Conservation (phyloP, 2,797 vertebrate species). For the Ataeniobius toweri region DNA sequence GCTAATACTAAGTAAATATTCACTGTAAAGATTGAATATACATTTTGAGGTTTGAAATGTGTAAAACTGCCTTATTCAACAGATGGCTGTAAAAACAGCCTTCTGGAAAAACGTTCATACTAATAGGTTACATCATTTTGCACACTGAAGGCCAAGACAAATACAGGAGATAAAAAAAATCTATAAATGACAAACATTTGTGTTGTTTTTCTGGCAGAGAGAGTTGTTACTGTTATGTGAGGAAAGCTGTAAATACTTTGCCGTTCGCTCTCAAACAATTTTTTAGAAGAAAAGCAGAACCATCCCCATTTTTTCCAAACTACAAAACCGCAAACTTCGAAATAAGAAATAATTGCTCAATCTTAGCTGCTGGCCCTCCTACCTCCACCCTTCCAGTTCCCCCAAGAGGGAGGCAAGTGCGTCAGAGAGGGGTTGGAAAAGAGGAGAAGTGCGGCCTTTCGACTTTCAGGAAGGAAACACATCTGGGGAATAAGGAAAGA, state of each 20-base stretch:
- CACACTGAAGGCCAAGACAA: conserved; percentile 13
- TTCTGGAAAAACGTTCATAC: background rate
- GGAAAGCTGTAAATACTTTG: conserved; percentile 10
- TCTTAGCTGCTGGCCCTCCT: conserved; percentile 65
- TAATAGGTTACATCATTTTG: background rate
- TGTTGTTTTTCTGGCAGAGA: background rate
- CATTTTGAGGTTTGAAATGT: background rate
- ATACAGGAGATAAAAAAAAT: background rate
- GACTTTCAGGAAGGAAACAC: conserved; percentile 81
- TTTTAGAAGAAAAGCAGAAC: conserved; percentile 59
- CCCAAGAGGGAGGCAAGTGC: conserved; percentile 66
- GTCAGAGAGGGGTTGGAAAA: conserved; percentile 74
- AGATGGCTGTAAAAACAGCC: conserved; percentile 2
- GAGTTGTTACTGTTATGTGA: conserved; percentile 6
- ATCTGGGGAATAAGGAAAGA: conserved; percentile 80
- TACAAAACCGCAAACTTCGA: conserved; percentile 72
- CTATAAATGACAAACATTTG: conserved; percentile 12
- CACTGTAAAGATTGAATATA: background rate
- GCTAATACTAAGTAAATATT: no score
- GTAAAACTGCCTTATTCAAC: conserved; percentile 1
- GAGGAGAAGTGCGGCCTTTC: conserved; percentile 78
- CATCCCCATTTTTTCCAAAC: conserved; percentile 57
- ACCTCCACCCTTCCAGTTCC: conserved; percentile 61
- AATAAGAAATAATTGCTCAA: conserved; percentile 78
- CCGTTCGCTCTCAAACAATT: conserved; percentile 30